phyloP scores from a whole-genome alignment of 2,888 invertebrate species.

The Andrena bicolor region DNA sequence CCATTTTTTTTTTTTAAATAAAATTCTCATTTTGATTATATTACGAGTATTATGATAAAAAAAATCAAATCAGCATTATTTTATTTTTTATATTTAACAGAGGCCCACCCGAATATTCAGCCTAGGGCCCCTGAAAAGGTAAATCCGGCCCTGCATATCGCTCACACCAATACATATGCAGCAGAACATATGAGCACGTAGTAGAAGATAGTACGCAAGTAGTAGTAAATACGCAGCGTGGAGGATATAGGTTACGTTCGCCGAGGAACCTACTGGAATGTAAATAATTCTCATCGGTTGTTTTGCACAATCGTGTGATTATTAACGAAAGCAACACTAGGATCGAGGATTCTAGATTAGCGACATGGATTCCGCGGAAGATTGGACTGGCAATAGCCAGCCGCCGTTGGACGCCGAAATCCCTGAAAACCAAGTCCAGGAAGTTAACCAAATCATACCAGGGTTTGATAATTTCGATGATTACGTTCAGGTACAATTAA shows the following conservation, averaged over 20 bases:
- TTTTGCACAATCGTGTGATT: background rate
- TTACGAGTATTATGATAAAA: too few relatives aligned
- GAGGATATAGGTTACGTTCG: conserved; percentile 20
- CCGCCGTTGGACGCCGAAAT: background rate
- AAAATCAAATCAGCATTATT: too few relatives aligned
- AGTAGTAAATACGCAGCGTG: background rate
- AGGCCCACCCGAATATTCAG: too few relatives aligned
- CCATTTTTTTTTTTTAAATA: too few relatives aligned
- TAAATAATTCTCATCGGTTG: background rate
- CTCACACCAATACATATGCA: too few relatives aligned
- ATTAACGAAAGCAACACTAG: background rate
- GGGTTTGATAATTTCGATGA: conserved; percentile 81
- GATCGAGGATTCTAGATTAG: background rate
- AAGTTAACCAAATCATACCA: conserved; percentile 69
- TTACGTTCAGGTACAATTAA: conserved; percentile 81
- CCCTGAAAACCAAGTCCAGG: background rate
- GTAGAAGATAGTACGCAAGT: background rate
- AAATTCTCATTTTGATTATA: too few relatives aligned
- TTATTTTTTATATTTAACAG: too few relatives aligned
- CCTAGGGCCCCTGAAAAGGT: too few relatives aligned
- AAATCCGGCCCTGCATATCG: too few relatives aligned
- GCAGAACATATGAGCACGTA: too few relatives aligned
- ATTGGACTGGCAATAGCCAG: conserved; percentile 33
- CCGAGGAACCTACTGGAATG: background rate
- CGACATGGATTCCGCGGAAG: conserved; percentile 50